Percentiles rank a stretch among this genome's conserved stretches.
phyloP scores from a whole-genome alignment of 2,113 vertebrate species.

The Coracopsis vasa region DNA sequence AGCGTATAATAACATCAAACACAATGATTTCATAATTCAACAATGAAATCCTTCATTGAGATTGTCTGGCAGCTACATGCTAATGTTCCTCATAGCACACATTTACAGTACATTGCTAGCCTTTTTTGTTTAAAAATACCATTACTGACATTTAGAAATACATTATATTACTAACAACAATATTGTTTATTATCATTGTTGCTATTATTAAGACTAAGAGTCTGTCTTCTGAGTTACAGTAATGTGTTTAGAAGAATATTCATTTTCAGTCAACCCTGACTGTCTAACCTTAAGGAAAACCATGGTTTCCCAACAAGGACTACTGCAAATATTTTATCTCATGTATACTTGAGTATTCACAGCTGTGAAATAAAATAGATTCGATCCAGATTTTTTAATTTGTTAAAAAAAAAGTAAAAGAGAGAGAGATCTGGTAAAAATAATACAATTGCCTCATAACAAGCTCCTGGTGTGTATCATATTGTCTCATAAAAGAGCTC shows the following conservation, averaged over 20 bases:
- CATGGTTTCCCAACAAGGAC: neutral
- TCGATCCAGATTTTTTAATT: neutral
- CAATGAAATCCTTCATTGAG: neutral
- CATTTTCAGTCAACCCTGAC: neutral
- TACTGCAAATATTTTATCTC: neutral
- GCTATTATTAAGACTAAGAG: neutral
- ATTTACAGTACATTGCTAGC: neutral
- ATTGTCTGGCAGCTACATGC: neutral
- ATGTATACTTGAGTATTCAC: neutral
- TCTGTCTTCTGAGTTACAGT: neutral
- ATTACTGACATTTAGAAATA: conserved; percentile 35
- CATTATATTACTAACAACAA: neutral
- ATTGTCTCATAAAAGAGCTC: neutral
- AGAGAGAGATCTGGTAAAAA: neutral
- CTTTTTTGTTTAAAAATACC: conserved; percentile 49
- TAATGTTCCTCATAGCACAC: neutral
- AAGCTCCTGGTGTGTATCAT: neutral
- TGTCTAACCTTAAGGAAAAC: neutral
- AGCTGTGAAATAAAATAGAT: neutral
- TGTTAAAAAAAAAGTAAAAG: neutral
- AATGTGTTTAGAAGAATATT: neutral
- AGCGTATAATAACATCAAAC: neutral
- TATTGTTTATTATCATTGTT: conserved; percentile 34
- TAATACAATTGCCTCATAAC: neutral
- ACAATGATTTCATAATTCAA: neutral